phyloP scores from a whole-genome alignment of 2,113 vertebrate species.

The Stictonetta naevosa region DNA sequence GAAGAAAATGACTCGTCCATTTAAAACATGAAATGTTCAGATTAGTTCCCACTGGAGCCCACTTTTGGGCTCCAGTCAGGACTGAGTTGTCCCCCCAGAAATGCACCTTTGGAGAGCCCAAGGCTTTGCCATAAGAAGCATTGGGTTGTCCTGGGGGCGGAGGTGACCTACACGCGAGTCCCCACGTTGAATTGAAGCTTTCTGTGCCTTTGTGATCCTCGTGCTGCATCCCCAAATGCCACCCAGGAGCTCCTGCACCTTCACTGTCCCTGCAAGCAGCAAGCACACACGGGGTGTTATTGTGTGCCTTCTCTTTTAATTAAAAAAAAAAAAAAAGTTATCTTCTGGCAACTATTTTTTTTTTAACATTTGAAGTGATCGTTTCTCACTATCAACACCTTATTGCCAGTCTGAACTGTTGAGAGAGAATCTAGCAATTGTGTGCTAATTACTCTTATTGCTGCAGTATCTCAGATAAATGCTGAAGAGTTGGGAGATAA shows the following conservation, averaged over 20 bases:
- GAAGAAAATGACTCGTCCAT: neutral
- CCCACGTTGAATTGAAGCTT: neutral
- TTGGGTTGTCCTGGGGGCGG: fast-evolving
- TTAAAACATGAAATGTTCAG: neutral
- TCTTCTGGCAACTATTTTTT: neutral
- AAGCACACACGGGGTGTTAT: fast-evolving
- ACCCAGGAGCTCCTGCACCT: neutral
- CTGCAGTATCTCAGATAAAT: neutral
- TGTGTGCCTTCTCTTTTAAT: neutral
- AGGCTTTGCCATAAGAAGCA: neutral
- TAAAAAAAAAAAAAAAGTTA: neutral
- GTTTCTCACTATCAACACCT: neutral
- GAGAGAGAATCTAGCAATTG: neutral
- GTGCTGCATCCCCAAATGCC: neutral
- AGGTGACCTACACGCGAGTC: neutral
- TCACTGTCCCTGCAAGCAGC: neutral
- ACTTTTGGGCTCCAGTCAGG: neutral
- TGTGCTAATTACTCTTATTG: constrained; percentile 35
- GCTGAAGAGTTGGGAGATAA: constrained; percentile 34
- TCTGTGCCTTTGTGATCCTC: neutral
- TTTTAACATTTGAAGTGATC: neutral
- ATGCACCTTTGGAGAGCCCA: fast-evolving
- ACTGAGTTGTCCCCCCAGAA: neutral
- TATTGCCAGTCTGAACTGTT: neutral
- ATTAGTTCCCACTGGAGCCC: neutral